phyloP scores from a whole-genome alignment of 92 coral and sea anemone species.

The Zoanthus sansibaricus region DNA sequence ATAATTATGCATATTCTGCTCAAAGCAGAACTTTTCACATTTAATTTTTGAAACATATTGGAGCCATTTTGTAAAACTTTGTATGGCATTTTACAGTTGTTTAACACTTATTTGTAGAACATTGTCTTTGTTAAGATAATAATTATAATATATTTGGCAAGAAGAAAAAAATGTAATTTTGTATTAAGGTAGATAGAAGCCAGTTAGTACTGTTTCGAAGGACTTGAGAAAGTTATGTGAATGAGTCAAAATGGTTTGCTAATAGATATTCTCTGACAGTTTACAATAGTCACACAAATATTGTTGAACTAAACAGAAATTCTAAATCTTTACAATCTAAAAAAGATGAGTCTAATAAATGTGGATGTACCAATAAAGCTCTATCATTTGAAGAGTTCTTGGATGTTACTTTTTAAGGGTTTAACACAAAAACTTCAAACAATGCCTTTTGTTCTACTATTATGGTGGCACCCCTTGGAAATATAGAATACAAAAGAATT shows the following conservation, averaged over 20 bases:
- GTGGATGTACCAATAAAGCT: background rate
- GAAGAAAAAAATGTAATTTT: slow-evolving; percentile 35
- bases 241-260: background rate
- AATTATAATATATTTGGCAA: slow-evolving; percentile 39
- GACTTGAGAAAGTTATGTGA: background rate
- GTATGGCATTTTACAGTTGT: slow-evolving; percentile 61
- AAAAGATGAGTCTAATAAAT: background rate
- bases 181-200: slow-evolving; percentile 11
- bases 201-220: background rate
- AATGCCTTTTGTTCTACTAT: no score
- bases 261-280: background rate
- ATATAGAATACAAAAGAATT: no score
- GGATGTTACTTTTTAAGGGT: no score
- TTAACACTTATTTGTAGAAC: slow-evolving; percentile 45
- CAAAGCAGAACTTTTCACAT: slow-evolving; percentile 65
- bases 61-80: slow-evolving; percentile 62
- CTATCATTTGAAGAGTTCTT: background rate
- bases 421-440: no score
- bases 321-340: background rate
- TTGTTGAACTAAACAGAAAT: background rate
- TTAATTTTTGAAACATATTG: slow-evolving; percentile 66
- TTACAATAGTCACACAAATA: background rate
- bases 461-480: no score
- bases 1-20: slow-evolving; percentile 60
- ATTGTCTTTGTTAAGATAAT: slow-evolving; percentile 78